Evolutionary conservation across 2,797 vertebrate species (phyloP).

Genomic region (Xenops minutus): DNA sequence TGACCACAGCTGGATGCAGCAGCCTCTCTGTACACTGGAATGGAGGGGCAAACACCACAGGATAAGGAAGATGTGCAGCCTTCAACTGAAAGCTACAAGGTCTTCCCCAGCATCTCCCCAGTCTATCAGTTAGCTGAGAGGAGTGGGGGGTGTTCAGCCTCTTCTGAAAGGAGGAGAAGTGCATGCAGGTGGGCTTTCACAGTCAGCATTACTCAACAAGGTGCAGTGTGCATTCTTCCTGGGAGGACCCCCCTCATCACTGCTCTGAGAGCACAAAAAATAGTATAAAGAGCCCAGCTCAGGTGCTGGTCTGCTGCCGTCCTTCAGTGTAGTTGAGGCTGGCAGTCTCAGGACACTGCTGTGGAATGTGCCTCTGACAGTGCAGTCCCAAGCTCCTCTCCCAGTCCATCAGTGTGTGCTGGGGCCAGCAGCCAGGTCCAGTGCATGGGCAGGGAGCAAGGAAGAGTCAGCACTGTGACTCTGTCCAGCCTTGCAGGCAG

Average conservation of each 20-base stretch:
- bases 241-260: not conserved
- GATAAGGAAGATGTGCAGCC: not conserved
- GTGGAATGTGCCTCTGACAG: rapidly evolving
- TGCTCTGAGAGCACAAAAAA: not conserved
- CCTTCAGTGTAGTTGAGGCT: not conserved
- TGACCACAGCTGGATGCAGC: not conserved
- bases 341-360: not conserved
- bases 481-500: not conserved
- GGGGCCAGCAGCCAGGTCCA: not conserved
- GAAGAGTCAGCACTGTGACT: not conserved
- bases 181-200: not conserved
- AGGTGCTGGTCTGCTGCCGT: not conserved
- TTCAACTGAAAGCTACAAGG: not conserved
- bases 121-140: not conserved
- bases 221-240: not conserved
- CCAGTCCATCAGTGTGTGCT: rapidly evolving
- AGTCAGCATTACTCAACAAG: not conserved
- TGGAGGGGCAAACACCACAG: not conserved
- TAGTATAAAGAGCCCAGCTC: not conserved
- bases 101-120: not conserved
- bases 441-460: not conserved
- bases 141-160: not conserved
- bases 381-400: not conserved
- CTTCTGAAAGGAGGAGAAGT: not conserved
- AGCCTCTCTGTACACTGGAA: not conserved